Evolutionary conservation across 2,888 invertebrate genomes (phyloP), one percentile per base, ranked within the genome.

Genomic region (Hemithea aestivaria): DNA sequence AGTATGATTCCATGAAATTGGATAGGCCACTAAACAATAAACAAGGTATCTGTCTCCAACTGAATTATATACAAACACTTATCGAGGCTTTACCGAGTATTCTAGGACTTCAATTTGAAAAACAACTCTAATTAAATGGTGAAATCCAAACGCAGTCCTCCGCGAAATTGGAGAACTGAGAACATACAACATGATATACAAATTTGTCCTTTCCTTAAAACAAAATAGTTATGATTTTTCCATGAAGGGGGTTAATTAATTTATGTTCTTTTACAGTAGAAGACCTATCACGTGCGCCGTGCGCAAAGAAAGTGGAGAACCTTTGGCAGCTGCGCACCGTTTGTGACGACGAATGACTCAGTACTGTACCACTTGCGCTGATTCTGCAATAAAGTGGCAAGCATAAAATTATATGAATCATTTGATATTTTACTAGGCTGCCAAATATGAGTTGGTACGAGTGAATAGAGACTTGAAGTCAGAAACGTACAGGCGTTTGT

Each of bases 251-350:
- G 9, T 1, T n/a, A 23, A 21, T 55, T 53, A 57, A 54, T 62
- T 62, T 72, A 58, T 47, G 64, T 61, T 66, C 62, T 72, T 75
- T 62, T 62, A n/a, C 40, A 40, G 55, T 44, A 46, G 40, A 43
- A 51, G 47, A 56, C 53, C 46, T 52, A 29, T 73, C 80, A 78
- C 77, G 81, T 80, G 80, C 73, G 75, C 67, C 78, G 77, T 77
- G 82, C 76, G 84, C 80, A 77, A 76, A 74, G 83, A 81, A 84
- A 85, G 65, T 62, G 63, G 84, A 85, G 84, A 81, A 75, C 82
- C 83, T 76, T 82, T 85, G 83, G 85, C 85, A 85, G 82, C 85
- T 84, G 84, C 70, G 55, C 30, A 56, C 58, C 60, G 65, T 68
- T 65, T 69, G 70, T 74, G 78, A 76, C 79, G 76, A 58, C 48